Base-by-base conservation (phyloP, 2,797 vertebrate genomes). In the Helarctos malayanus region DNA sequence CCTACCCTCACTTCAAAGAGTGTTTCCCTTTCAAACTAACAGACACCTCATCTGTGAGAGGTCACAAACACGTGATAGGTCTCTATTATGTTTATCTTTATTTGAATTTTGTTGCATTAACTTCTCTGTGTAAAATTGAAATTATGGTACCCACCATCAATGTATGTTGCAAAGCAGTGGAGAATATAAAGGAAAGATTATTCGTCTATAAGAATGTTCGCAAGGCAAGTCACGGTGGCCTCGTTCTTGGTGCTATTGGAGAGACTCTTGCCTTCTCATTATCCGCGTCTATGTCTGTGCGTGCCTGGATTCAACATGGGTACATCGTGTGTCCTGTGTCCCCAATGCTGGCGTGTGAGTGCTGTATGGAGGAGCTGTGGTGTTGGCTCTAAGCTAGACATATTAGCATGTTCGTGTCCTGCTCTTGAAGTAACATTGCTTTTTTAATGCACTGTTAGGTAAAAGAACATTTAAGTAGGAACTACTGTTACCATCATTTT, bases 331-430 rank as follows among this genome's bases (percentile, higher is more conserved):
- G 47, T 38, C 12, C 27, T 16, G 0, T 9, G 54, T 16, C 56
- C 49, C 32, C 38, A 25, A 3, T 1, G 7, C 9, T 23, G 71
- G 45, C 9, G 0, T 23, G 47, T 16, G 8, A 7, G 27, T 0
- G 21, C 49, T 27, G 3, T 3, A 2, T 6, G 29, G 56, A 41
- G 49, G 59, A 59, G 14, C 35, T 2, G 5, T 2, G 16, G 2
- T 6, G 3, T 18, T 38, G 56, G 54, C 16, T 23, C 3, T 54
- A 4, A 45, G 41, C 38, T 35, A 3, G 47, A 83, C 47, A 52
- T 23, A 1, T 1, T 9, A 7, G 11, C 25, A 1, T 2, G 0
- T n/a, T 61, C 18, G 1, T 4, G 0, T 29, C 4, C 32, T 8
- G 2, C 21, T 61, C 35, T 41, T 19, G 13, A 32, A 13, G 27